Percentiles rank a stretch among this genome's conserved stretches.
Conservation (phyloP, 2,888 invertebrate species). For the Escarpia spicata region DNA sequence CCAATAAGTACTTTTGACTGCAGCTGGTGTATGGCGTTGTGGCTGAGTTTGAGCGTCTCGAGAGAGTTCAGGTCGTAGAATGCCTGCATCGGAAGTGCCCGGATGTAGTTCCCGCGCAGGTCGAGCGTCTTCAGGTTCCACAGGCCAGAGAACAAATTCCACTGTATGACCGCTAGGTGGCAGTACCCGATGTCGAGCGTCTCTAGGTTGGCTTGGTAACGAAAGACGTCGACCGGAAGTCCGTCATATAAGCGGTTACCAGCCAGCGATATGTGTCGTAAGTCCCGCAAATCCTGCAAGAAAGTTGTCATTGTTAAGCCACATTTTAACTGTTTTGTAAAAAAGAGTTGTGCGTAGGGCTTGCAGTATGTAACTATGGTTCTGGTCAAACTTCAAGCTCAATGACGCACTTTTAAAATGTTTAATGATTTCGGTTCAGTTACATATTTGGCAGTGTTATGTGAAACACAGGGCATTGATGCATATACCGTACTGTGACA, state of each 20-base stretch:
- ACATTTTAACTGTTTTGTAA: not conserved
- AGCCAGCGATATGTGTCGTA: slow-evolving; percentile 38
- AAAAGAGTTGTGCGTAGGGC: too few species aligned
- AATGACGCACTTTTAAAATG: too few species aligned
- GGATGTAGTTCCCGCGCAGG: slow-evolving; percentile 41
- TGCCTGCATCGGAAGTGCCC: slow-evolving; percentile 34
- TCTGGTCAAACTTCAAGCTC: too few species aligned
- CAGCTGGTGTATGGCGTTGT: slow-evolving; percentile 41
- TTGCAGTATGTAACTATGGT: too few species aligned
- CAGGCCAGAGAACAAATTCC: slow-evolving; percentile 38
- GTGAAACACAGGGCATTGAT: too few species aligned
- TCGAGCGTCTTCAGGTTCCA: slow-evolving; percentile 43
- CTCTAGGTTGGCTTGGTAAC: slow-evolving; percentile 37
- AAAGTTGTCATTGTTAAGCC: slow-evolving; percentile 7
- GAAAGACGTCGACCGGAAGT: slow-evolving; percentile 39
- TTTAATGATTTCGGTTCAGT: too few species aligned
- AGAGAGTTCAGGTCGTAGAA: slow-evolving; percentile 40
- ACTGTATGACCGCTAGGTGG: slow-evolving; percentile 33
- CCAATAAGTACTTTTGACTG: slow-evolving; percentile 37
- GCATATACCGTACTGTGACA: too few species aligned
- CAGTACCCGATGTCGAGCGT: slow-evolving; percentile 43
- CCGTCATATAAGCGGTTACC: slow-evolving; percentile 37
- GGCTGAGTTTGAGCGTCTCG: slow-evolving; percentile 37
- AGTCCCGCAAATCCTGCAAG: slow-evolving; percentile 40
- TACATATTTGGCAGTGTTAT: too few species aligned